These are phyloP conservation scores for Apis florea DNA, from an alignment of 1,140 invertebrate species.

Conservation along the genomic window DNA sequence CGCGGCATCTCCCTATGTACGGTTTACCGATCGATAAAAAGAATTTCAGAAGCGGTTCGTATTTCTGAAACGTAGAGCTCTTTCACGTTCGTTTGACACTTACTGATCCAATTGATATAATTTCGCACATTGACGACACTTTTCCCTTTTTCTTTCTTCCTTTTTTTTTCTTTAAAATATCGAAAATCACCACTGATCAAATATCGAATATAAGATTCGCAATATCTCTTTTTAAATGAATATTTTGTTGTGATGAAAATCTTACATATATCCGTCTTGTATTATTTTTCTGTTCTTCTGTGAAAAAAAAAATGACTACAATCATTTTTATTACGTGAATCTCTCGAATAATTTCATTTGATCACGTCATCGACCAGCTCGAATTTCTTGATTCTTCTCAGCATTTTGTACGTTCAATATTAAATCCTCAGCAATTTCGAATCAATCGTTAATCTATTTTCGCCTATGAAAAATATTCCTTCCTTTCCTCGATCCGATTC, in stretches of 20 bases:
- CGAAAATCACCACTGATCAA: no score
- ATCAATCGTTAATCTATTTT: not conserved
- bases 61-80: not conserved
- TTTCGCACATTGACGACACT: not conserved
- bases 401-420: not conserved
- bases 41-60: not conserved
- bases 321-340: no score
- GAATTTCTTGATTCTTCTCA: not conserved
- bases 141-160: not conserved
- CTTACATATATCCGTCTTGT: no score
- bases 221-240: no score
- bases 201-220: no score
- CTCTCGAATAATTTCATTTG: not conserved
- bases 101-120: not conserved
- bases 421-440: not conserved
- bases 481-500: not conserved
- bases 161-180: no score
- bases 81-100: not conserved
- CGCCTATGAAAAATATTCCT: not conserved
- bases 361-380: not conserved
- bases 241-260: no score
- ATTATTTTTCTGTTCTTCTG: no score
- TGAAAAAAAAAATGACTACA: no score
- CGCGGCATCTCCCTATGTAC: not conserved
- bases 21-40: constrained; percentile 24